phyloP scores from a whole-genome alignment of 2,888 invertebrate genomes.

The Lysandra coridon region DNA sequence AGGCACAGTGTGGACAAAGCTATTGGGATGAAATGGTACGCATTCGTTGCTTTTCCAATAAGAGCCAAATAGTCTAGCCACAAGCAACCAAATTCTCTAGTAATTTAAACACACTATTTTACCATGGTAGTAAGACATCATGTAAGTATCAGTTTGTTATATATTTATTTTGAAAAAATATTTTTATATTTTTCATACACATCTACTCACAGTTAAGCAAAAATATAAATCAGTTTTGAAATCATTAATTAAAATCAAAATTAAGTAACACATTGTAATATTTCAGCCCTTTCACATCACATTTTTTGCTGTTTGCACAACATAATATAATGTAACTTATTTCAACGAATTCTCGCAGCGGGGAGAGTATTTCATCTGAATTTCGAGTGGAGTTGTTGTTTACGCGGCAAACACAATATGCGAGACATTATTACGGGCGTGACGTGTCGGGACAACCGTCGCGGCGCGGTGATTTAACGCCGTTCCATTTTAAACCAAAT shows the following conservation, averaged over 20 bases:
- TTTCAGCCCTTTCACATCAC: background rate
- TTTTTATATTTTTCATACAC: too few relatives aligned
- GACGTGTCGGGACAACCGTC: background rate
- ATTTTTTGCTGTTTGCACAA: background rate
- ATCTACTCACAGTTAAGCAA: too few relatives aligned
- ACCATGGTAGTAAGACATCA: too few relatives aligned
- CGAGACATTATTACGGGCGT: background rate
- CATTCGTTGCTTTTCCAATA: background rate
- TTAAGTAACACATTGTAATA: background rate
- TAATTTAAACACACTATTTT: too few relatives aligned
- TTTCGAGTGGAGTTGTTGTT: constrained; percentile 15
- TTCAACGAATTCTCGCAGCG: background rate
- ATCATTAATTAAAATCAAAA: background rate
- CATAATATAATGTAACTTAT: background rate
- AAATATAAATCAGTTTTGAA: background rate
- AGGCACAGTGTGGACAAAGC: too few relatives aligned
- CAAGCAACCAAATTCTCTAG: background rate
- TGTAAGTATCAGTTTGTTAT: background rate
- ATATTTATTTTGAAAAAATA: too few relatives aligned
- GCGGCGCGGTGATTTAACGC: background rate
- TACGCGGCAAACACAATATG: constrained; percentile 27
- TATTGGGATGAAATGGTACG: background rate
- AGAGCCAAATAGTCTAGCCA: background rate
- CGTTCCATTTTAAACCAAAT: background rate
- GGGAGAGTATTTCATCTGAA: background rate